A percentile compares a stretch with the other conserved stretches of the same genome.
Evolutionary conservation across 2,888 invertebrate genomes (phyloP).

Genomic region (Digitonthophagus gazella): DNA sequence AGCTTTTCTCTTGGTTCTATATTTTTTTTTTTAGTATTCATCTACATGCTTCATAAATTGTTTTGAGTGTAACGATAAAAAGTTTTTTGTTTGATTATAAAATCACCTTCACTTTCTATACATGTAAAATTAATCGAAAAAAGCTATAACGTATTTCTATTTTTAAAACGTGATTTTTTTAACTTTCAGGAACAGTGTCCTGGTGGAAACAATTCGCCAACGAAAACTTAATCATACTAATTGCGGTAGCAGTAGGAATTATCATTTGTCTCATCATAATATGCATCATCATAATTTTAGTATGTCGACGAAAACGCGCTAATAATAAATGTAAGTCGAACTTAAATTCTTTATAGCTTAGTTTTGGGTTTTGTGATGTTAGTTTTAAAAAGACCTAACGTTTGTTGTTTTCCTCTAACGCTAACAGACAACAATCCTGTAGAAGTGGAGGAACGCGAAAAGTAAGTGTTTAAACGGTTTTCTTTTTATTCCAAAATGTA

Average conservation of each 20-base stretch:
- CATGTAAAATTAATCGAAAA: too few relatives aligned
- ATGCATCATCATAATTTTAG: slow-evolving; percentile 81
- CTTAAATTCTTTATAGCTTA: background rate
- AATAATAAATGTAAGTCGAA: slow-evolving; percentile 76
- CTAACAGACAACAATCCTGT: slow-evolving; percentile 74
- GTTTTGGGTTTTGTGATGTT: background rate
- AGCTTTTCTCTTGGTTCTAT: slow-evolving; percentile 42
- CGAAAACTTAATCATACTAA: slow-evolving; percentile 74
- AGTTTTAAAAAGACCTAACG: slow-evolving; percentile 12
- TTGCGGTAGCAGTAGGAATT: slow-evolving; percentile 66
- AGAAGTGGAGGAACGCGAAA: slow-evolving; percentile 80
- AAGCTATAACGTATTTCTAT: background rate
- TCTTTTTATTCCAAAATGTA: background rate
- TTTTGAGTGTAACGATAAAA: too few relatives aligned
- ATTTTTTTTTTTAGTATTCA: slow-evolving; percentile 19
- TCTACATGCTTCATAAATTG: too few relatives aligned
- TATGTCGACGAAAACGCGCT: slow-evolving; percentile 79
- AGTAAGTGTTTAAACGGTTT: slow-evolving; percentile 66
- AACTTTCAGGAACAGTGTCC: slow-evolving; percentile 66
- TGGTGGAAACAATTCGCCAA: slow-evolving; percentile 80
- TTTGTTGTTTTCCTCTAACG: slow-evolving; percentile 26
- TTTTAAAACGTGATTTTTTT: slow-evolving; percentile 8
- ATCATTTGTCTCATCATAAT: slow-evolving; percentile 71
- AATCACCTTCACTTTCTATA: too few relatives aligned
- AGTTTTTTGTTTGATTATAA: too few relatives aligned